A percentile compares a stretch with the other conserved stretches of the same genome.
phyloP scores from a whole-genome alignment of 2,888 invertebrate species.

The Cosmia trapezina region DNA sequence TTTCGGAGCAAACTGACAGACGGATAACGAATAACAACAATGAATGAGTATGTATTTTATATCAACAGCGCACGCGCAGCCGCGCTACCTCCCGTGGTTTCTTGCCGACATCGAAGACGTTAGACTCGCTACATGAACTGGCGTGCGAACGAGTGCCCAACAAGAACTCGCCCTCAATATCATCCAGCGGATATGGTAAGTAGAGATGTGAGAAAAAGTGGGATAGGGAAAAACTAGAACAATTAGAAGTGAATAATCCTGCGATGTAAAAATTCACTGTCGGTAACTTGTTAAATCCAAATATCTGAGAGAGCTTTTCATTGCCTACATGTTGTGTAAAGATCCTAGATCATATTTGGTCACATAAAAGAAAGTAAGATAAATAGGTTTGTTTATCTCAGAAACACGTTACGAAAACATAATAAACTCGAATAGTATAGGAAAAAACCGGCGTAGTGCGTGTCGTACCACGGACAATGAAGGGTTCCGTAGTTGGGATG shows the following conservation, averaged over 20 bases:
- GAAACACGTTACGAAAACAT: no score
- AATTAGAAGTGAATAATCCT: neutral
- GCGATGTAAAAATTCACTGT: neutral
- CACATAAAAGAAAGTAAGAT: no score
- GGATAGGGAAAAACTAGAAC: neutral
- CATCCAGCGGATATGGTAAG: constrained; percentile 94
- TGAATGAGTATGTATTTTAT: neutral
- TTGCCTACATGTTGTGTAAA: no score
- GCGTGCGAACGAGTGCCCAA: constrained; percentile 89
- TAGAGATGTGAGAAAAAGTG: neutral
- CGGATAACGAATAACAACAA: no score
- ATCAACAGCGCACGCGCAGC: constrained; percentile 81
- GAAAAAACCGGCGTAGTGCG: no score
- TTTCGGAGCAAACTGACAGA: no score
- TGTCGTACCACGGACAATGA: no score
- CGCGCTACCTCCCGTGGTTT: constrained; percentile 85
- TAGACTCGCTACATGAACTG: constrained; percentile 96
- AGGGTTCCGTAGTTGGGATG: no score
- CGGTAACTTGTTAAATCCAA: neutral
- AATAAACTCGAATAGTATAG: no score
- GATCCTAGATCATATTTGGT: no score
- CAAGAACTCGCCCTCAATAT: constrained; percentile 93
- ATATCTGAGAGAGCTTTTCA: neutral
- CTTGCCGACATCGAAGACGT: constrained; percentile 94
- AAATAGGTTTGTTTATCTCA: no score